Base-by-base conservation (phyloP, 2,113 vertebrate genomes). In the Marmota monax region DNA sequence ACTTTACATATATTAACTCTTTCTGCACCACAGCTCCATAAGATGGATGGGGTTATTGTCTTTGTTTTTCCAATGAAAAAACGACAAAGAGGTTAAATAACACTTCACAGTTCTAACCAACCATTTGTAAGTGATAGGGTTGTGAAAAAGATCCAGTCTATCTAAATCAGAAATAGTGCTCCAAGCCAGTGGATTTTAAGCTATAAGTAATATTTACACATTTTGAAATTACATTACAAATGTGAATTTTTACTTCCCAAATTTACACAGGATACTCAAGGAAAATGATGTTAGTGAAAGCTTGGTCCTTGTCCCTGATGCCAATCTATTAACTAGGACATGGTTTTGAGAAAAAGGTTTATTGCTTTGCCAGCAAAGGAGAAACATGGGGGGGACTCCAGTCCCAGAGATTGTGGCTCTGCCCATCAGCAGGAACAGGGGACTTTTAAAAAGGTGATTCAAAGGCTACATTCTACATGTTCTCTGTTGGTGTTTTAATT, bases 201-300 rank as follows among this genome's bases (percentile, higher is more conserved):
- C 45, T 39, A 72, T 18, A 79, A n/a, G 53, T 37, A 48, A n/a
- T 45, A 70, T 67, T 56, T 85, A 17, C n/a, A 73, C 37, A 78
- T n/a, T 85, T 95, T 90, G 45, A 73, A 92, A 88, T 80, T 25
- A n/a, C 8, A 89, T 83, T 32, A 23, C 3, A 94, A 73, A 56
- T 73, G 82, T 20, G 23, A 63, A 10, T 76, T 22, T 56, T 93
- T 63, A 17, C 51, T 39, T 2, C 7, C 20, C 51, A 88, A 37
- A 11, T 93, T 7, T 11, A 63, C 4, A 78, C 32, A 25, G n/a
- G 73, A 61, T 77, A 77, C 6, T 3, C 51, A 69, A 17, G 25
- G 25, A 85, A 83, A 65, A 83, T 25, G 4, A 7, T 58, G 51
- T 53, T 53, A 53, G 13, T 53, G 51, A 53, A 53, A 53, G 48